phyloP scores from a whole-genome alignment of 2,888 invertebrate genomes.

The Cristatella mucedo region DNA sequence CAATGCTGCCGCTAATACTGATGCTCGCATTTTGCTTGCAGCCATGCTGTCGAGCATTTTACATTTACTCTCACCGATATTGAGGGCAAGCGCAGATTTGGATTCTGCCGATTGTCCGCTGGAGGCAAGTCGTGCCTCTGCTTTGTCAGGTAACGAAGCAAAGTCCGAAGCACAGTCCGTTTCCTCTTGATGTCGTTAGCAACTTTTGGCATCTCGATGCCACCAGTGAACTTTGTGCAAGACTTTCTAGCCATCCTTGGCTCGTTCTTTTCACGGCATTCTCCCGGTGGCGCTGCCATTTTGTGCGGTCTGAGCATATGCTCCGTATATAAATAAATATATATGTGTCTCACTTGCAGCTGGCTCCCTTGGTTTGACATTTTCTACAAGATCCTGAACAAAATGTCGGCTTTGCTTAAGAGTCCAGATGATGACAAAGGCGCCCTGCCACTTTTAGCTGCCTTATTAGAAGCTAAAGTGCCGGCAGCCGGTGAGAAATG shows the following conservation, averaged over 20 bases:
- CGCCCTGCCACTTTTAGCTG: slow-evolving; percentile 45
- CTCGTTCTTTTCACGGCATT: no score
- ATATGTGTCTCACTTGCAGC: slow-evolving; percentile 51
- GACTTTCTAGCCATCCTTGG: no score
- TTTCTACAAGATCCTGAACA: slow-evolving; percentile 71
- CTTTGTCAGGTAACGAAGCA: slow-evolving; percentile 41
- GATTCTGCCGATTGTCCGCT: slow-evolving; percentile 87
- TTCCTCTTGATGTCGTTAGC: no score
- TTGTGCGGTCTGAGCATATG: not conserved
- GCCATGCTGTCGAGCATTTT: slow-evolving; percentile 67
- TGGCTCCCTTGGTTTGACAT: slow-evolving; percentile 90
- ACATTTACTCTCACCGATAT: slow-evolving; percentile 88
- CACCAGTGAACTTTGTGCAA: no score
- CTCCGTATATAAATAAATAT: not conserved
- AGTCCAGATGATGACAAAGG: slow-evolving; percentile 19
- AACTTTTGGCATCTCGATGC: no score
- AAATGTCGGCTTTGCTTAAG: slow-evolving; percentile 58
- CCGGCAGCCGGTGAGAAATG: slow-evolving; percentile 51
- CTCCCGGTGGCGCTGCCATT: no score
- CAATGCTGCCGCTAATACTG: no score
- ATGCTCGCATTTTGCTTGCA: slow-evolving; percentile 17
- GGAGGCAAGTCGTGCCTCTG: slow-evolving; percentile 60
- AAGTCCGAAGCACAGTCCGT: no score
- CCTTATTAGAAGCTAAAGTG: slow-evolving; percentile 51
- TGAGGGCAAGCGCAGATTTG: slow-evolving; percentile 90